Conservation (phyloP, 1,140 invertebrate genomes). For the Cotesia vestalis region DNA sequence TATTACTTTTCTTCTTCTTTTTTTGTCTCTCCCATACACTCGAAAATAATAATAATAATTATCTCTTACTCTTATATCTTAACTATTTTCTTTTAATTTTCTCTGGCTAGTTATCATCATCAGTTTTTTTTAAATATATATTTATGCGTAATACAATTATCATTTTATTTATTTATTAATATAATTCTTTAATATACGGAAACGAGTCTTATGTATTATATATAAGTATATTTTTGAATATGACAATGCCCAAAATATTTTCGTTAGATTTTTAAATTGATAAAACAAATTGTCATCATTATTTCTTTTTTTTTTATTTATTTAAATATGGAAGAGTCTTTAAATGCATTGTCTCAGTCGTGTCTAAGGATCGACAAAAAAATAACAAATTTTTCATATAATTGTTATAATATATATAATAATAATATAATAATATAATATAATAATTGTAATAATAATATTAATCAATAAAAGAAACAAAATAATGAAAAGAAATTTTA, state of each 20-base stretch:
- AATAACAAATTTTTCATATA: neutral
- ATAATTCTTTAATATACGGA: slow-evolving; percentile 21
- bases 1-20: slow-evolving; percentile 37
- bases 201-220: slow-evolving; percentile 24
- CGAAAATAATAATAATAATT: slow-evolving; percentile 40
- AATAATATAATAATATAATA: no score
- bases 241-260: slow-evolving; percentile 1
- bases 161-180: slow-evolving; percentile 31
- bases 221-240: slow-evolving; percentile 2
- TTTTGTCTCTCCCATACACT: slow-evolving; percentile 39
- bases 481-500: no score
- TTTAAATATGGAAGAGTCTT: slow-evolving; percentile 22
- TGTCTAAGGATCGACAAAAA: slow-evolving; percentile 31
- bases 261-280: slow-evolving; percentile 2
- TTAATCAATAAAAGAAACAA: no score
- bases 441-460: no score
- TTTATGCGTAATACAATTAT: slow-evolving; percentile 28
- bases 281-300: slow-evolving; percentile 9
- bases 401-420: no score
- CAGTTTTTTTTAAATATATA: slow-evolving; percentile 28
- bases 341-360: slow-evolving; percentile 23
- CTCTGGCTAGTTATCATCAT: slow-evolving; percentile 33
- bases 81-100: slow-evolving; percentile 27
- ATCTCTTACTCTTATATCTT: slow-evolving; percentile 16
- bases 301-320: slow-evolving; percentile 12